Evolutionary conservation across 2,888 invertebrate genomes (phyloP).

Genomic region (Thera obeliscata): DNA sequence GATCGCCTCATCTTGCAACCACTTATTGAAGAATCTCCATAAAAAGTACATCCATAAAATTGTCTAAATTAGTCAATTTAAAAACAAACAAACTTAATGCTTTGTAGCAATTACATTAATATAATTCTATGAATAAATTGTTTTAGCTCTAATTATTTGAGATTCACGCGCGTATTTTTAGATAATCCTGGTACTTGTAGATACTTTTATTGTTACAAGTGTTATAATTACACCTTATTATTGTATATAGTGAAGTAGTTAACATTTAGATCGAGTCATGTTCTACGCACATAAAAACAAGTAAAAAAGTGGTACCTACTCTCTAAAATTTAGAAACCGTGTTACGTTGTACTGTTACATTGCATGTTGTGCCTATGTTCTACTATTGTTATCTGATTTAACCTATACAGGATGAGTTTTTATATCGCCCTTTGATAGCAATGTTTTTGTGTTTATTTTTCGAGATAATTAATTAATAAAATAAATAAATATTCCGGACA

Average conservation of each 20-base stretch:
- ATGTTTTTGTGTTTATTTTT: too few species aligned
- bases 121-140: too few species aligned
- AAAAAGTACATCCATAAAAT: background rate
- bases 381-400: slow-evolving; percentile 5
- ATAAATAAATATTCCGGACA: too few species aligned
- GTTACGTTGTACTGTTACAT: background rate
- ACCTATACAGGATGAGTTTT: background rate
- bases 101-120: too few species aligned
- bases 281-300: background rate
- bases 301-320: background rate
- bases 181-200: background rate
- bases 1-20: too few species aligned
- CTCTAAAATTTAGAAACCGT: slow-evolving; percentile 5
- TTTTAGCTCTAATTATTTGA: too few species aligned
- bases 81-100: too few species aligned
- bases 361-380: background rate
- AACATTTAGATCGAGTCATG: slow-evolving; percentile 5
- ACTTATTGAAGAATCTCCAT: too few species aligned
- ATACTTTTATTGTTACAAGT: background rate
- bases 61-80: background rate
- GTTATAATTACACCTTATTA: background rate
- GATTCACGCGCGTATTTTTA: background rate
- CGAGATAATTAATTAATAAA: too few species aligned
- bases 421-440: too few species aligned
- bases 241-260: background rate